Percentiles rank a stretch among this genome's conserved stretches.
Evolutionary conservation across 2,797 vertebrate genomes (phyloP).

Genomic region (Pipistrellus kuhlii): DNA sequence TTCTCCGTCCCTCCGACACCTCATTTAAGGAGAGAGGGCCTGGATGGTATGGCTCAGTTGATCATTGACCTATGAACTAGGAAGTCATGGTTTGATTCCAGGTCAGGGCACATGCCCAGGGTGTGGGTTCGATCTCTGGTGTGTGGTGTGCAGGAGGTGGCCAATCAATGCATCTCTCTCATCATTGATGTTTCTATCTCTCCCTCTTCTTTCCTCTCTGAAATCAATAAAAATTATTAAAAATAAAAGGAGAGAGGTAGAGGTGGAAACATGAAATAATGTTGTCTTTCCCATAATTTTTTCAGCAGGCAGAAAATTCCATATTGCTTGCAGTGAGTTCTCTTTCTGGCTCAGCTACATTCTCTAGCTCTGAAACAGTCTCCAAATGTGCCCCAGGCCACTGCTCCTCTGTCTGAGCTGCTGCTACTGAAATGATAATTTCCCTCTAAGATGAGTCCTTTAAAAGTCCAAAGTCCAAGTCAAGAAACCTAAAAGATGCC

Average conservation of each 20-base stretch:
- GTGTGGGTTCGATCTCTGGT: too few species aligned
- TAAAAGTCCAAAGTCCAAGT: neutral
- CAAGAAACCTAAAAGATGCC: neutral
- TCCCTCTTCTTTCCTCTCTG: too few species aligned
- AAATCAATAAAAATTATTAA: too few species aligned
- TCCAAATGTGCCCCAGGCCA: neutral
- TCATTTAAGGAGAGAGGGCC: neutral
- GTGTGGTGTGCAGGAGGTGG: too few species aligned
- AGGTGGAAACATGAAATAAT: too few species aligned
- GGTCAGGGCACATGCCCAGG: too few species aligned
- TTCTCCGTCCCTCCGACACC: neutral
- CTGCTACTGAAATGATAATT: neutral
- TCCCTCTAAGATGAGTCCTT: neutral
- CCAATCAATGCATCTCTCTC: too few species aligned
- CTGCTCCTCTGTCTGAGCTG: neutral
- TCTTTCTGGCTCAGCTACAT: neutral
- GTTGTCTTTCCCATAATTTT: neutral
- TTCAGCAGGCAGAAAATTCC: neutral
- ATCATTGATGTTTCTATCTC: too few species aligned
- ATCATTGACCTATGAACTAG: too few species aligned
- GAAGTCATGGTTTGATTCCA: too few species aligned
- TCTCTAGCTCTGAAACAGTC: neutral
- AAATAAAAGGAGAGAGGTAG: neutral
- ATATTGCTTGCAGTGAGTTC: neutral
- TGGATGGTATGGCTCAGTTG: too few species aligned